A percentile compares a stretch with the other conserved stretches of the same genome.
Evolutionary conservation across 2,888 invertebrate genomes (phyloP).

Genomic region (Terebella lapidaria): DNA sequence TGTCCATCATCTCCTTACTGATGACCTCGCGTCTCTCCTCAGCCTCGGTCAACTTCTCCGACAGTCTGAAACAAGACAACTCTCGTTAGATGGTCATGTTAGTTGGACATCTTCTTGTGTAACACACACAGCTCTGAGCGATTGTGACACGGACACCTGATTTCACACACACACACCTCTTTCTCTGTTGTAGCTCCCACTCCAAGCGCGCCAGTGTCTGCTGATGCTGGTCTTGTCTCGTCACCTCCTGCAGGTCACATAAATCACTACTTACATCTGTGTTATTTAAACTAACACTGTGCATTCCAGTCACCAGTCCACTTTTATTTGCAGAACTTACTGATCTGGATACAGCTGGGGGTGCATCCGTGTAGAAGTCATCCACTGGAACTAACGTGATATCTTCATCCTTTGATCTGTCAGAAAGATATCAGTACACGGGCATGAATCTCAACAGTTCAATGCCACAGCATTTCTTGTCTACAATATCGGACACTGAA

Average conservation of each 20-base stretch:
- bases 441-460: too few relatives aligned
- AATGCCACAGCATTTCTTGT: too few relatives aligned
- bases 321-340: slow-evolving; percentile 55
- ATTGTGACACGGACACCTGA: too few relatives aligned
- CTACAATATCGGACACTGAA: too few relatives aligned
- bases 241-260: slow-evolving; percentile 65
- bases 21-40: slow-evolving; percentile 73
- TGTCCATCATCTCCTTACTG: slow-evolving; percentile 69
- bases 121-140: too few relatives aligned
- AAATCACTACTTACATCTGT: too few relatives aligned
- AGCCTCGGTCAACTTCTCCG: slow-evolving; percentile 70
- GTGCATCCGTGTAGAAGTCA: slow-evolving; percentile 78
- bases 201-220: slow-evolving; percentile 79
- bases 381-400: slow-evolving; percentile 80
- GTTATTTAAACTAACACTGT: too few relatives aligned
- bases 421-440: slow-evolving; percentile 25
- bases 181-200: slow-evolving; percentile 85
- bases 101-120: too few relatives aligned
- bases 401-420: slow-evolving; percentile 88
- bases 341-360: slow-evolving; percentile 64
- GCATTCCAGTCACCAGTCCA: too few relatives aligned
- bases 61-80: too few relatives aligned
- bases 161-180: too few relatives aligned
- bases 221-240: slow-evolving; percentile 70
- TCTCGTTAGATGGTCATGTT: too few relatives aligned